Base-by-base conservation (phyloP, 2,888 invertebrate species). In the Ashinkailepas kermadecensis region DNA sequence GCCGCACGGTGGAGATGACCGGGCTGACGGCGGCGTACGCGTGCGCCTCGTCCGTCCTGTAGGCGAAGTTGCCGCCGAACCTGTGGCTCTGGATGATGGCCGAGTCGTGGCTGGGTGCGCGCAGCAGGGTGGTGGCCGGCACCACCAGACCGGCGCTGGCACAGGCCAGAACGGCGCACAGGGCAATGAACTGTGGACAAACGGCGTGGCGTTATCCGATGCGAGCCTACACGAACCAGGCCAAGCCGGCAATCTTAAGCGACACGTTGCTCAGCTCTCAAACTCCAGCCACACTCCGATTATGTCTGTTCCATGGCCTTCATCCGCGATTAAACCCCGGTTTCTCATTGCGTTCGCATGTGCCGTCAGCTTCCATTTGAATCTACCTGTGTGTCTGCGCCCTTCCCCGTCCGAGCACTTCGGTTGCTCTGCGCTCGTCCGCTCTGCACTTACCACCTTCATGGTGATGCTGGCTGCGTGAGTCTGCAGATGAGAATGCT, bases 1-100 rank as follows among this genome's bases (percentile, higher is more conserved):
- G 83, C 67, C 83, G 83, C 21, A 84, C 83, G 70, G 85, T 85
- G 80, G 85, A 85, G 23, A 87, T 87, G 78, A 88, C 86, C 82
- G 89, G 89, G 84, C 86, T 85, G 84, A 88, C 85, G 59, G 88
- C 87, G 82, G 88, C 87, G 86, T 89, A 90, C 39, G 89, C 89
- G 85, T 89, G 90, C 83, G 88, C 88, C 86, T 90, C 90, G 80
- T 88, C 87, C 78, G 89, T 88, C 85, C 88, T 89, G 87, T 90
- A 90, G 67, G 89, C 89, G 86, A 90, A 90, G 87, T 89, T 90
- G 82, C 89, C 89, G 81, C 89, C 90, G 82, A 89, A 85, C 59
- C 89, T 87, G 81, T 89, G 88, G 64, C 88, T 88, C 86, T 88
- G 88, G 86, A 90, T 89, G 85, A 90, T 87, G 83, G 90, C 89